Base-by-base conservation (phyloP, 1,140 invertebrate species). In the Brachionus asplanchnoidis region DNA sequence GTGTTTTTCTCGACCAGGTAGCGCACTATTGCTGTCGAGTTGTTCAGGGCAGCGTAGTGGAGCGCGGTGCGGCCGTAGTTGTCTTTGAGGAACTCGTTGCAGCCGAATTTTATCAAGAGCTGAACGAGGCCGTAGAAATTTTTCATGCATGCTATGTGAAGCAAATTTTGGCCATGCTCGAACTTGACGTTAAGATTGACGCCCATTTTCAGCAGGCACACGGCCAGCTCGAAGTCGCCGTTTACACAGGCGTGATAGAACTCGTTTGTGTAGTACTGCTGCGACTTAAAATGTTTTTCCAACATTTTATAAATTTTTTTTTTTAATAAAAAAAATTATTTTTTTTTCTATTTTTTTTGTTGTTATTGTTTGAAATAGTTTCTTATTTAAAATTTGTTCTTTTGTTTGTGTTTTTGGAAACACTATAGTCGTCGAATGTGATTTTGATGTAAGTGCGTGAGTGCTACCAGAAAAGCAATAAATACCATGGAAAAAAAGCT, bases 101-200 rank as follows among this genome's bases (percentile, higher is more conserved):
- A 68, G 32, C 60, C 60, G 23, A 68, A 84, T 84, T 84, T 68
- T n/a, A 84, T 50, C 17, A 84, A 20, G 12, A 84, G 60, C 44
- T 73, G 82, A 23, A 73, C 82, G 0, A 84, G 65, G 1, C 82
- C 82, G 36, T 84, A 84, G 32, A 73, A 84, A 56, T 84, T 84
- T 50, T 84, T 84, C 28, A 36, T 53, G 26, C 82, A 84, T 9
- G 82, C 82, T 6, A 70, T 68, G 42, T 84, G 82, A 11, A 84
- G 44, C 28, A 84, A 53, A 40, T 68, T 84, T 68, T 53, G 60
- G 14, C 82, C 82, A 53, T 73, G 44, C 26, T 68, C 60, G 53
- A 68, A 68, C 42, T 73, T 53, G 11, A 50, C 60, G 53, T 84
- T 84, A 11, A 84, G 44, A 56, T 84, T 60, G 23, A 84, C 60